Base-by-base conservation (phyloP, 2,797 vertebrate genomes). In the Dermochelys coriacea region DNA sequence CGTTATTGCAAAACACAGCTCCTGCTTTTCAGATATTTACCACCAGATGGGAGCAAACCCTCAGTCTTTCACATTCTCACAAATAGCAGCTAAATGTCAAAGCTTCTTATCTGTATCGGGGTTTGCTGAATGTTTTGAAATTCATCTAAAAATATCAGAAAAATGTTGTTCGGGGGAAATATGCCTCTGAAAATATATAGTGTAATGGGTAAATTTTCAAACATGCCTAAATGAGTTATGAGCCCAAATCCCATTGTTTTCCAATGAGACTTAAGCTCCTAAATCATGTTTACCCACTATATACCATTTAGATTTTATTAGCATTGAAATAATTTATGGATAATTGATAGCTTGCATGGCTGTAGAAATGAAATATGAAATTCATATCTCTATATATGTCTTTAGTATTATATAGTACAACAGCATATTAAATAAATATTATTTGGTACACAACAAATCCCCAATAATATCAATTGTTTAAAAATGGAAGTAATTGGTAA, bases 1-100 rank as follows among this genome's bases (percentile, higher is more conserved):
- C 49, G 54, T 82, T 57, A 21, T 87, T 86, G 79, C 25, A 41
- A 88, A 81, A 45, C 49, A 78, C 11, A 85, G 82, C 47, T 87
- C 86, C 71, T 94, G 94, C 94, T 95, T 47, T 97, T 94, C 91
- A 90, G 83, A 61, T 3, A 16, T 85, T 85, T 91, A 81, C 95
- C 98, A 96, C 96, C 86, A 98, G 98, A 90, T 98, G 98, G 98
- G 98, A 98, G 98, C 96, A 98, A 96, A 98, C 89, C 61, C 86
- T 96, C 90, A 97, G 61, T 82, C 59, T 68, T 95, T 97, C 83
- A 50, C 49, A 49, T 15, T 64, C n/a, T 89, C 84, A 29, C 64
- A 82, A 1, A 3, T 0, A 6, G 3, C 82, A 49, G 10, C 2
- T 29, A 57, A 64, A 57, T 5, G 34, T 81, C 16, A 61, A 34